Conservation (phyloP, 2,888 invertebrate genomes). For the Platerodrilus igneus region DNA sequence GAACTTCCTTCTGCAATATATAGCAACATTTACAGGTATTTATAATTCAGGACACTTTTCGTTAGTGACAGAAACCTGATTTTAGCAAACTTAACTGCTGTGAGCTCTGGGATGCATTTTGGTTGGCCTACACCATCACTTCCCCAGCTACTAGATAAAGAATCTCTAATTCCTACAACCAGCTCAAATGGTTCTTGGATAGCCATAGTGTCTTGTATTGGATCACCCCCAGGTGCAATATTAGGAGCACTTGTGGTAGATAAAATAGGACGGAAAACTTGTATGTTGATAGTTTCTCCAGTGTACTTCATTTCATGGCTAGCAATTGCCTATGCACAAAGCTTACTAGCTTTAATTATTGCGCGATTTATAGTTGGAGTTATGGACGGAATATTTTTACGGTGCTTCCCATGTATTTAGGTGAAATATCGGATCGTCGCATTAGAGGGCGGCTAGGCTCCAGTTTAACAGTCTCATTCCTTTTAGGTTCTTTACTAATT, state of each 20-base stretch:
- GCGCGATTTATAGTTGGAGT: constrained; percentile 23
- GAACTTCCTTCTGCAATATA: no score
- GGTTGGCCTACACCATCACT: constrained; percentile 30
- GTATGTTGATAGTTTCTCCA: constrained; percentile 34
- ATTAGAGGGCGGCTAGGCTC: constrained; percentile 27
- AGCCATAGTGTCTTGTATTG: constrained; percentile 25
- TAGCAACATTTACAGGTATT: no score
- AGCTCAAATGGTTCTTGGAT: constrained; percentile 27
- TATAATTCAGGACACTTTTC: no score
- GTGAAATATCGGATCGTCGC: constrained; percentile 28
- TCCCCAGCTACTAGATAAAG: constrained; percentile 22
- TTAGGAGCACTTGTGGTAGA: constrained; percentile 29
- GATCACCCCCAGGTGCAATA: constrained; percentile 16
- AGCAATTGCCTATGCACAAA: constrained; percentile 26
- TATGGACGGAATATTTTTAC: constrained; percentile 28
- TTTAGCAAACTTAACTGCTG: no score
- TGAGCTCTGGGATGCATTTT: constrained; percentile 23
- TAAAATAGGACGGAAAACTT: constrained; percentile 32
- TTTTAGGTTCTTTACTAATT: no score
- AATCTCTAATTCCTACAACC: constrained; percentile 16
- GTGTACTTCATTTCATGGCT: constrained; percentile 34
- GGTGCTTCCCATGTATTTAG: constrained; percentile 28
- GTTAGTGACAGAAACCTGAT: no score
- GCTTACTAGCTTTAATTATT: constrained; percentile 10
- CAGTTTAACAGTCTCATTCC: constrained; percentile 22